Base-by-base conservation (phyloP, 2,888 invertebrate species). In the Amaurobius ferox region DNA sequence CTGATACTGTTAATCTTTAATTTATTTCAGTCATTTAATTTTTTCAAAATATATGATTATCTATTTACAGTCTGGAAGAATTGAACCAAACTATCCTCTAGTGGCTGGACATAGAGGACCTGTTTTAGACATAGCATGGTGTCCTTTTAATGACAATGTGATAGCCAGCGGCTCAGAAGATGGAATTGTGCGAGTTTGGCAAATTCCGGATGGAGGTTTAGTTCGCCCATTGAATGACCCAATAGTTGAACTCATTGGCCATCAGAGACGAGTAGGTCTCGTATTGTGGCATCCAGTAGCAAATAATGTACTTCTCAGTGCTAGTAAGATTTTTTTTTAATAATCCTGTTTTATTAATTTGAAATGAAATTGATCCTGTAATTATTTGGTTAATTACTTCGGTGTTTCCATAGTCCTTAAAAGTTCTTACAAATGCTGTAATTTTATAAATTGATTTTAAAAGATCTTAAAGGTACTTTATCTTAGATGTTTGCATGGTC, bases 101-200 rank as follows among this genome's bases (percentile, higher is more conserved):
- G 97, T 98, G 86, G 96, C 96, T n/a, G 98, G 98, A 11, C 98
- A 98, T 92, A 94, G 95, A 88, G 96, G 96, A 86, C 95, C 97
- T 78, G 97, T 98, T 79, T 93, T 97, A 89, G 97, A 98, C 92
- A 95, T 98, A 89, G 96, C 97, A 91, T 98, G 97, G 97, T 97
- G 97, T 92, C 98, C 98, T 32, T 98, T 98, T 93, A 97, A 98
- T 92, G 98, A 98, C 92, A 96, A 98, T 92, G 94, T 98, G 90
- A 97, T 98, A 90, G 98, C 98, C 7, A 97, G 97, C 77, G 96
- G 96, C 91, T 97, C 97, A 79, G 98, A 98, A 91, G 98, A 98
- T 92, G 97, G 97, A 92, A 96, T 97, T 89, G 96, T 97, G 77
- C 96, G 96, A 92, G 92, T 97, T 90, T 97, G 97, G 97, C 95